These are phyloP conservation scores for Bibio marci DNA, from an alignment of 2,888 invertebrate species.

Conservation along the genomic window DNA sequence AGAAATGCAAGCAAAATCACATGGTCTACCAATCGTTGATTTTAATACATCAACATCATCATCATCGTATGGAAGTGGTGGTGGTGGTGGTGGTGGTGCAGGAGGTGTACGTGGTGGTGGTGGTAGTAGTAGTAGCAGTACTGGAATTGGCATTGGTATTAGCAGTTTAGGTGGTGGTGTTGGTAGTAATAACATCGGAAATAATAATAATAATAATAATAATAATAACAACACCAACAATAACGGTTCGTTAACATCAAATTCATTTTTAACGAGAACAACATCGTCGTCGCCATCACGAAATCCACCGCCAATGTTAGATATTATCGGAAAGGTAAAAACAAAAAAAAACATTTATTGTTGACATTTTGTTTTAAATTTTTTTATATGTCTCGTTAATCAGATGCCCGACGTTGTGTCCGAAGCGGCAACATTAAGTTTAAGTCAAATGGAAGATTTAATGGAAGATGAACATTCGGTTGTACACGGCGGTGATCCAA, in stretches of 20 bases:
- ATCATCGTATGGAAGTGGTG: slow-evolving; percentile 11
- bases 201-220: slow-evolving; percentile 1
- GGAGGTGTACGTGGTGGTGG: too few species aligned
- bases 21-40: slow-evolving; percentile 49
- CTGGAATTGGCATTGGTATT: too few species aligned
- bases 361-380: neutral
- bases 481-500: slow-evolving; percentile 42
- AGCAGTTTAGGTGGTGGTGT: too few species aligned
- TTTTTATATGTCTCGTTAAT: neutral
- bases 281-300: slow-evolving; percentile 17
- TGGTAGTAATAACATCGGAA: too few species aligned
- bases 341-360: neutral
- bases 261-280: slow-evolving; percentile 24
- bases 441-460: slow-evolving; percentile 46
- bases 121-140: too few species aligned
- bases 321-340: slow-evolving; percentile 27
- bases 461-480: slow-evolving; percentile 39
- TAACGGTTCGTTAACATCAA: slow-evolving; percentile 21
- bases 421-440: slow-evolving; percentile 34
- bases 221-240: slow-evolving; percentile 3
- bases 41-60: slow-evolving; percentile 36
- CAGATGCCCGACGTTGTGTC: slow-evolving; percentile 40
- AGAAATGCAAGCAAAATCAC: slow-evolving; percentile 57
- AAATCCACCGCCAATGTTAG: slow-evolving; percentile 22
- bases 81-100: too few species aligned